Percentiles rank a stretch among this genome's conserved stretches.
These are phyloP conservation scores for Drosophila nannoptera DNA, from an alignment of 1,140 invertebrate genomes.

Conservation along the genomic window DNA sequence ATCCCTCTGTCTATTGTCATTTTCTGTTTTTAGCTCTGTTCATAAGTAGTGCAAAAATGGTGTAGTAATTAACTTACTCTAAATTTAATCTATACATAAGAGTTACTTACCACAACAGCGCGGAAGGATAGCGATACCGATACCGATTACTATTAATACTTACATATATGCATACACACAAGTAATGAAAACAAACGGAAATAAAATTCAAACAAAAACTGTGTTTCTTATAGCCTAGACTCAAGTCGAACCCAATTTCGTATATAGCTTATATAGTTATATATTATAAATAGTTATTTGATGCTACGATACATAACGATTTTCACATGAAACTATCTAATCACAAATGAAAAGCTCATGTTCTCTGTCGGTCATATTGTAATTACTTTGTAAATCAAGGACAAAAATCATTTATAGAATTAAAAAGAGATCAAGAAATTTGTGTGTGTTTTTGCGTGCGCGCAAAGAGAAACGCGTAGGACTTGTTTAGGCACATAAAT, in stretches of 20 bases:
- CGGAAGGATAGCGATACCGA: conserved; percentile 41
- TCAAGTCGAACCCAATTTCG: not conserved
- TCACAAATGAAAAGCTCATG: conserved; percentile 4
- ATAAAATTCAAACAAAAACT: conserved; percentile 34
- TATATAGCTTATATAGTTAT: not conserved
- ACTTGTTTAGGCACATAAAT: conserved; percentile 72
- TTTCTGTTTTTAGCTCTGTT: conserved; percentile 66
- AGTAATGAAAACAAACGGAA: conserved; percentile 33
- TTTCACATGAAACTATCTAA: conserved; percentile 21
- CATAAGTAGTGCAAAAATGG: conserved; percentile 72
- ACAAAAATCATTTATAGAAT: conserved; percentile 58
- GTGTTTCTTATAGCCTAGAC: conserved; percentile 34
- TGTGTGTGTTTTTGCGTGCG: conserved; percentile 22
- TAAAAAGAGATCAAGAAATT: conserved; percentile 38
- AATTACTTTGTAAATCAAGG: conserved; percentile 74
- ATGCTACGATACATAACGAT: not conserved
- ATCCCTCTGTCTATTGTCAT: conserved; percentile 43
- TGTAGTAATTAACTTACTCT: conserved; percentile 73
- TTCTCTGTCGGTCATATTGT: conserved; percentile 61
- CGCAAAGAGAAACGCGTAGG: conserved; percentile 40
- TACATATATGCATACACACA: conserved; percentile 53
- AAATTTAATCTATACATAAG: conserved; percentile 64
- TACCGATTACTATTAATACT: conserved; percentile 59
- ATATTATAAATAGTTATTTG: not conserved
- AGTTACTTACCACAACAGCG: conserved; percentile 72